phyloP scores from a whole-genome alignment of 2,888 invertebrate genomes.

The Melipona beecheii region DNA sequence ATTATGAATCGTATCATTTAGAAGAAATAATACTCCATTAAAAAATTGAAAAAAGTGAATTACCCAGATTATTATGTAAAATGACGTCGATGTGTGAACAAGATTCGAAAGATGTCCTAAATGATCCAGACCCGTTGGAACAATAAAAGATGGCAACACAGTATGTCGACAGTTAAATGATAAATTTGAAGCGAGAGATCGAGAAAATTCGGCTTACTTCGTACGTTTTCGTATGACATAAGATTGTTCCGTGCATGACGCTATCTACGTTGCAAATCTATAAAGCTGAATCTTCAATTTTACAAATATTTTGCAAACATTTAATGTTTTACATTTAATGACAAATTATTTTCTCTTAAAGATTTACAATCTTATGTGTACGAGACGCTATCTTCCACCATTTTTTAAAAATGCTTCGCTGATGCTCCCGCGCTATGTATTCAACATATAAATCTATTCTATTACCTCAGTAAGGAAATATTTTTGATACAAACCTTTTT shows the following conservation, averaged over 20 bases:
- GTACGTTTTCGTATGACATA: neutral
- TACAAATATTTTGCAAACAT: too few species aligned
- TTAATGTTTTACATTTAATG: too few species aligned
- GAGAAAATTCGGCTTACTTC: slow-evolving; percentile 2
- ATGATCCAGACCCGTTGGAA: neutral
- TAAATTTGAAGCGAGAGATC: slow-evolving; percentile 8
- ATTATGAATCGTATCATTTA: neutral
- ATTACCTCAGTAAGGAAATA: neutral
- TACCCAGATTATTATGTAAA: slow-evolving; percentile 5
- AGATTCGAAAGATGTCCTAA: neutral
- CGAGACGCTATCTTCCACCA: neutral
- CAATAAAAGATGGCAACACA: neutral
- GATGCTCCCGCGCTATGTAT: neutral
- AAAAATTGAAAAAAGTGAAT: neutral
- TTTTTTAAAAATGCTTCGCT: neutral
- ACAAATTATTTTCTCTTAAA: neutral
- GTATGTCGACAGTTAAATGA: neutral
- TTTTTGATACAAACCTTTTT: neutral
- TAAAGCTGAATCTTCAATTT: too few species aligned
- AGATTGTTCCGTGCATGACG: neutral
- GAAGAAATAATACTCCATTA: neutral
- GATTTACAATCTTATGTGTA: neutral
- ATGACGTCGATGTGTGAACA: neutral
- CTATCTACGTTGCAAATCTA: neutral
- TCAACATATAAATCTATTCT: neutral